Base-by-base conservation (phyloP, 2,888 invertebrate species). In the Drosophila recens region DNA sequence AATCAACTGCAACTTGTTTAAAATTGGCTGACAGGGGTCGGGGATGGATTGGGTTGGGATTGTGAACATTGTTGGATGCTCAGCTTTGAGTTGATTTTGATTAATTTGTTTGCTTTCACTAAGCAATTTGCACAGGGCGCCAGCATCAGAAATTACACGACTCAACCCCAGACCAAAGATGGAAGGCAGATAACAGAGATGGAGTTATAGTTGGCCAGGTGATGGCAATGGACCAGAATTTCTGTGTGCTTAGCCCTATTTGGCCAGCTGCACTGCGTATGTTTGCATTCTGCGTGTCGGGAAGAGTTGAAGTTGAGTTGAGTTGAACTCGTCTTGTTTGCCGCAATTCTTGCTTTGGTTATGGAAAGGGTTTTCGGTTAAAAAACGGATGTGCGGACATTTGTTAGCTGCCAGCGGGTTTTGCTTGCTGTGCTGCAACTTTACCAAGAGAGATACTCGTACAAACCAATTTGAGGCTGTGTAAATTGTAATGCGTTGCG, bases 321-420 rank as follows among this genome's bases (percentile, higher is more conserved):
- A 34, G 23, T 20, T 33, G 51, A 48, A 40, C 45, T 58, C 56
- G 27, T 58, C 34, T 48, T 67, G 23, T 13, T 13, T 11, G 43
- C n/a, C 33, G 13, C 40, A 6, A 36, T 48, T 13, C 20, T 38
- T 49, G 27, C 46, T 45, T 17, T 59, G 34, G 53, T 15, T 13
- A 36, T 51, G 53, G 11, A 43, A 15, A 46, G 20, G 6, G 23
- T 63, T 17, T 69, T 65, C 57, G 75, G 84, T 79, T 68, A 64
- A 71, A 71, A 80, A 68, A 87, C 78, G 86, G 62, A 83, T 82
- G 83, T 75, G 88, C 67, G 72, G 78, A 86, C 86, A 83, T 83
- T 83, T 83, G 83, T 83, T 80, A 86, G 78, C 86, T 80, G 88
- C 80, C 83, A 72, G 72, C 75, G 87, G 86, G 85, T 82, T 88